phyloP scores from a whole-genome alignment of 2,888 invertebrate species.

The Neria commutata region DNA sequence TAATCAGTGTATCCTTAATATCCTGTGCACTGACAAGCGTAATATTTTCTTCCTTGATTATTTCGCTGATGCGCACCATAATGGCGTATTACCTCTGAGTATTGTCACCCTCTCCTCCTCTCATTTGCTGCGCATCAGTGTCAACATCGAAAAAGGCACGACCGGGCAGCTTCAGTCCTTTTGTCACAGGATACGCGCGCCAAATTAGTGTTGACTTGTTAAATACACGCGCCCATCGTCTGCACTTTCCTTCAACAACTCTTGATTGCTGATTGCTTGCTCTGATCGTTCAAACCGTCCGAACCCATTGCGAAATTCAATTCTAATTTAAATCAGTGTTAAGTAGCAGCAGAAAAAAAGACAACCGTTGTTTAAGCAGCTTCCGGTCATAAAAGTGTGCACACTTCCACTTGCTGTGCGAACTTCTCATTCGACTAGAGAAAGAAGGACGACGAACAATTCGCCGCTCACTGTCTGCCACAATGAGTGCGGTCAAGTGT shows the following conservation, averaged over 20 bases:
- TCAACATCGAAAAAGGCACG: slow-evolving; percentile 23
- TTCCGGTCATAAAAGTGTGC: slow-evolving; percentile 18
- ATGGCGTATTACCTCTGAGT: too few species aligned
- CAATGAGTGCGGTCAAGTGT: slow-evolving; percentile 17
- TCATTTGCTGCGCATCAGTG: slow-evolving; percentile 36
- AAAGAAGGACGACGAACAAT: slow-evolving; percentile 1
- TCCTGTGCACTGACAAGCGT: too few species aligned
- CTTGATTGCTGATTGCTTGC: slow-evolving; percentile 14
- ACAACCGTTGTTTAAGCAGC: slow-evolving; percentile 21
- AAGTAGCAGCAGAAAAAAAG: slow-evolving; percentile 23
- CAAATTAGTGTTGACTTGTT: slow-evolving; percentile 53
- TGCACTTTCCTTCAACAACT: slow-evolving; percentile 11
- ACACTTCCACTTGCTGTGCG: too few species aligned
- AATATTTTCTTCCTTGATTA: too few species aligned
- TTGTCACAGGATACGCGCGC: slow-evolving; percentile 21
- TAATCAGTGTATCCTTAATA: too few species aligned
- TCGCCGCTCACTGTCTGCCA: not conserved
- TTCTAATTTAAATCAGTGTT: slow-evolving; percentile 49
- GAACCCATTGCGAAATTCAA: slow-evolving; percentile 39
- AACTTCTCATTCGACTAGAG: not conserved
- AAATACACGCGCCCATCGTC: too few species aligned
- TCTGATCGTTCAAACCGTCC: slow-evolving; percentile 19
- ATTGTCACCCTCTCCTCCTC: not conserved
- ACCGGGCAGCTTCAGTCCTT: slow-evolving; percentile 1
- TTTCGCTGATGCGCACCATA: too few species aligned